Conservation (phyloP, 1,140 invertebrate genomes). For the Hyles euphorbiae region DNA sequence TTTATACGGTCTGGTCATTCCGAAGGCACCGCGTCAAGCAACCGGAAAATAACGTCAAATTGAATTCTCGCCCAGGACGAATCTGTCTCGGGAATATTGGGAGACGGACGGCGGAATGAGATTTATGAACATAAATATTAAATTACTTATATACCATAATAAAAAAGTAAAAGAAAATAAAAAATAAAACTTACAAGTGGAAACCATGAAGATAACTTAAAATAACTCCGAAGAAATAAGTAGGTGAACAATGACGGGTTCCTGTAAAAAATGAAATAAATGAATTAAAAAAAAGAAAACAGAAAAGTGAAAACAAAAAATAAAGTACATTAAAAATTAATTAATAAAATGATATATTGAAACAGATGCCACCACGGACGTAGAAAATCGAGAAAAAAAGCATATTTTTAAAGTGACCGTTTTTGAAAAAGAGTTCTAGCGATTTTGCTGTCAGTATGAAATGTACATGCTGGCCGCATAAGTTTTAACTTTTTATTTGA, state of each 20-base stretch:
- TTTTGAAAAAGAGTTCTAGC: too few relatives aligned
- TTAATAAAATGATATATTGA: too few relatives aligned
- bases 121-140: neutral
- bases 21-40: constrained; percentile 6
- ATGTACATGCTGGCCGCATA: too few relatives aligned
- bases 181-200: constrained; percentile 59
- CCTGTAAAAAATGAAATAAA: constrained; percentile 55
- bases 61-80: constrained; percentile 10
- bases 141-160: constrained; percentile 21
- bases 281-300: constrained; percentile 33
- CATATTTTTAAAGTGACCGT: too few relatives aligned
- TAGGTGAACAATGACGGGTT: constrained; percentile 28
- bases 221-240: constrained; percentile 36
- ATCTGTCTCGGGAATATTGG: neutral
- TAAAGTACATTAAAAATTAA: constrained; percentile 2
- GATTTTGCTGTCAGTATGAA: too few relatives aligned
- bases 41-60: constrained; percentile 23
- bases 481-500: too few relatives aligned
- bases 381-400: too few relatives aligned
- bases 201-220: constrained; percentile 62
- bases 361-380: too few relatives aligned
- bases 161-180: constrained; percentile 28
- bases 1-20: constrained; percentile 10
- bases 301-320: constrained; percentile 21
- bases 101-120: neutral